phyloP scores from a whole-genome alignment of 2,113 vertebrate species.

The Eretmochelys imbricata region DNA sequence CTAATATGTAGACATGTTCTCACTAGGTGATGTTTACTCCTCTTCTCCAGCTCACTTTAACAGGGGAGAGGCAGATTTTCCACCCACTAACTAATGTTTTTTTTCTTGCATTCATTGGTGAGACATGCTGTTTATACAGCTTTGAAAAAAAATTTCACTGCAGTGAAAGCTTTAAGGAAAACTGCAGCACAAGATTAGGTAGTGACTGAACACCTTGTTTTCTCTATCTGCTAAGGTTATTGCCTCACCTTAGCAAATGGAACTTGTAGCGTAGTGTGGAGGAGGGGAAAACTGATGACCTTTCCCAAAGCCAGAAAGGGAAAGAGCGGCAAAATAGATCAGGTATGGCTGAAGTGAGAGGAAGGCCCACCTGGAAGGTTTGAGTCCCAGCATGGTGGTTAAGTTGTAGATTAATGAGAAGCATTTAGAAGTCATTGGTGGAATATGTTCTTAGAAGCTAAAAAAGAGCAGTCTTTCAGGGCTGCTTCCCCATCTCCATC shows the following conservation, averaged over 20 bases:
- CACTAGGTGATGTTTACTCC: not conserved
- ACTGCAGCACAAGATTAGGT: not conserved
- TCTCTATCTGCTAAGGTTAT: not conserved
- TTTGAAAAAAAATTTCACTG: not conserved
- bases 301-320: not conserved
- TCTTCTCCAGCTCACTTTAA: not conserved
- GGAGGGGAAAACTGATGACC: fast-evolving
- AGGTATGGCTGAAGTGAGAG: not conserved
- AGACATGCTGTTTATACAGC: not conserved
- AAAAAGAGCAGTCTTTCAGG: too few species aligned
- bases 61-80: not conserved
- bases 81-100: not conserved
- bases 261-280: not conserved
- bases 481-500: too few species aligned
- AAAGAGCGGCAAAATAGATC: not conserved
- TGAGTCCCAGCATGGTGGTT: not conserved
- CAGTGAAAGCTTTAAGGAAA: not conserved
- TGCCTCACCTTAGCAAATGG: constrained; percentile 14
- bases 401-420: not conserved
- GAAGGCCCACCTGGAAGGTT: not conserved
- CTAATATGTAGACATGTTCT: fast-evolving
- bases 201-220: not conserved
- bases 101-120: not conserved
- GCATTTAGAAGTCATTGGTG: not conserved
- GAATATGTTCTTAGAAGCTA: too few species aligned